These are phyloP conservation scores for Ophioninae sp. DNA, from an alignment of 2,888 invertebrate species.

Conservation along the genomic window DNA sequence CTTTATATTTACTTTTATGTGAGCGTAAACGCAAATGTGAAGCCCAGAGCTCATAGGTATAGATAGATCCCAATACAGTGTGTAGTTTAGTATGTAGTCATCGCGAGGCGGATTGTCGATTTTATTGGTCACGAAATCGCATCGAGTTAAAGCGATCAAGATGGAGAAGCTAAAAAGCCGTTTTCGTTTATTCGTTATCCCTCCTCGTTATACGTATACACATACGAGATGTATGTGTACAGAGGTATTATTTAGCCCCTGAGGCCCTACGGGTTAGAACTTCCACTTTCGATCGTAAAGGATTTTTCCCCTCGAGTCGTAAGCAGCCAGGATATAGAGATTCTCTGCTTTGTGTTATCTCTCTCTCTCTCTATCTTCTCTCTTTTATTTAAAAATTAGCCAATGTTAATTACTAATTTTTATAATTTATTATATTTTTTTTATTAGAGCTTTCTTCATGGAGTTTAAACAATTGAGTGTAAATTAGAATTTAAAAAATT, in stretches of 20 bases:
- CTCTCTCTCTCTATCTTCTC: neutral
- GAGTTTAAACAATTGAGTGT: too few relatives aligned
- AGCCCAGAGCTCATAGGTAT: conserved; percentile 53
- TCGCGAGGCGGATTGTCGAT: conserved; percentile 67
- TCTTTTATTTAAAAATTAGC: too few relatives aligned
- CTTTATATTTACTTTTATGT: conserved; percentile 79
- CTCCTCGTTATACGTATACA: conserved; percentile 41
- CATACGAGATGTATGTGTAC: conserved; percentile 46
- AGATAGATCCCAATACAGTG: conserved; percentile 23
- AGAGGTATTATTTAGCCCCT: conserved; percentile 55
- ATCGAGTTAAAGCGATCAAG: conserved; percentile 78
- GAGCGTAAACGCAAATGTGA: conserved; percentile 76
- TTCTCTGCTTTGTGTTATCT: conserved; percentile 24
- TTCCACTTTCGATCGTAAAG: conserved; percentile 74
- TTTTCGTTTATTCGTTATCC: conserved; percentile 75
- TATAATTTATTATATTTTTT: too few relatives aligned
- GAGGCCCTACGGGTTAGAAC: conserved; percentile 58
- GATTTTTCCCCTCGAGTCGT: conserved; percentile 64
- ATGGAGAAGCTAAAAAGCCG: conserved; percentile 78
- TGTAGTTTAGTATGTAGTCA: conserved; percentile 47
- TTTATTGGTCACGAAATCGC: conserved; percentile 76
- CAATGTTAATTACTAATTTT: too few relatives aligned
- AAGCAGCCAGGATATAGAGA: conserved; percentile 47
- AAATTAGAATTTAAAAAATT: too few relatives aligned
- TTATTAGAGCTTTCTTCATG: too few relatives aligned